A percentile compares a stretch with the other conserved stretches of the same genome.
Evolutionary conservation across 2,888 invertebrate genomes (phyloP).

Genomic region (Perithous albicinctus): DNA sequence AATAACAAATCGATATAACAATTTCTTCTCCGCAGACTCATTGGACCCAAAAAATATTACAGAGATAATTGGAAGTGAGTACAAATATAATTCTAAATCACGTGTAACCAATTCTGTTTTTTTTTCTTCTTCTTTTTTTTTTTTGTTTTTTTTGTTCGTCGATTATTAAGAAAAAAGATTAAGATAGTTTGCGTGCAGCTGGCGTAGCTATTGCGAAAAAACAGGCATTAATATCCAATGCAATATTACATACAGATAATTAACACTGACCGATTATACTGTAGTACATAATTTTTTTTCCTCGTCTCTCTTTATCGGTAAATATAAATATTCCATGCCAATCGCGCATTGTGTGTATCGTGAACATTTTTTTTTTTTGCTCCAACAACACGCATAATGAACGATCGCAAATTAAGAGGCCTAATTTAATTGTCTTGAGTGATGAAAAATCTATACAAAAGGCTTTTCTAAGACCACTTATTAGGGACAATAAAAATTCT

Average conservation of each 20-base stretch:
- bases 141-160: constrained; percentile 40
- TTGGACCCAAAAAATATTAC: constrained; percentile 40
- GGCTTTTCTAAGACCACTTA: background rate
- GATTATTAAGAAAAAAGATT: constrained; percentile 58
- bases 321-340: constrained; percentile 20
- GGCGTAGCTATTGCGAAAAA: constrained; percentile 73
- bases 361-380: background rate
- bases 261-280: constrained; percentile 57
- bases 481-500: background rate
- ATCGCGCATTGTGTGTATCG: constrained; percentile 28
- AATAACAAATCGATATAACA: constrained; percentile 41
- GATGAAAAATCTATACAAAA: background rate
- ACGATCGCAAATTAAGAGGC: background rate
- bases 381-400: background rate
- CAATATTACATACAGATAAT: constrained; percentile 74
- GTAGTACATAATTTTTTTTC: constrained; percentile 54
- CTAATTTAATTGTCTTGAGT: background rate
- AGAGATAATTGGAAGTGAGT: constrained; percentile 40
- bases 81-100: constrained; percentile 60
- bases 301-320: constrained; percentile 1
- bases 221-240: constrained; percentile 76
- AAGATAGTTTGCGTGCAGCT: constrained; percentile 76
- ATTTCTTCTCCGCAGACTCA: constrained; percentile 52
- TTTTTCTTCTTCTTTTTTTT: background rate
- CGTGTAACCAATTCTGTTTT: constrained; percentile 45